These are phyloP conservation scores for Macquaria ambigua DNA, from an alignment of 2,113 vertebrate species.

Conservation along the genomic window DNA sequence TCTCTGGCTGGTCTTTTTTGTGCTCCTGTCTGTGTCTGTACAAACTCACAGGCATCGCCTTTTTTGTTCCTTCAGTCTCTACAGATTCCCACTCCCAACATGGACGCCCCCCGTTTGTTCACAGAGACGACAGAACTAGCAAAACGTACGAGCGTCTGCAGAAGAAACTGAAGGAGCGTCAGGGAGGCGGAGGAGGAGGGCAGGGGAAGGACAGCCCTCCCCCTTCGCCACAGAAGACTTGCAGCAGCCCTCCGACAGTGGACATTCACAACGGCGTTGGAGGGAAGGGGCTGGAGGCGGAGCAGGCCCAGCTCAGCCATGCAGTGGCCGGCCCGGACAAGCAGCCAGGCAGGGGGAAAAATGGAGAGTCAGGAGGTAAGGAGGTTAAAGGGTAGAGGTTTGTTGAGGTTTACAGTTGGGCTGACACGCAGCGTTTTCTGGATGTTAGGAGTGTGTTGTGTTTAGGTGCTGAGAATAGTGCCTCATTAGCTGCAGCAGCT, in stretches of 20 bases:
- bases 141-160: constrained; percentile 97
- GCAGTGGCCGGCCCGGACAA: constrained; percentile 83
- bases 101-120: constrained; percentile 89
- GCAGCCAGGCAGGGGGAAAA: constrained; percentile 83
- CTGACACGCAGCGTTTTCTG: neutral
- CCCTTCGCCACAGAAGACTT: constrained; percentile 92
- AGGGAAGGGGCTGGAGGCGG: constrained; percentile 82
- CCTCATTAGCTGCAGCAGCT: constrained; percentile 60
- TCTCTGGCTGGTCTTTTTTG: neutral
- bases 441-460: constrained; percentile 24
- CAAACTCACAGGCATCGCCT: neutral
- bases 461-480: constrained; percentile 13
- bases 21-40: neutral
- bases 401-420: neutral
- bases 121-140: constrained; percentile 93
- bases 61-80: constrained; percentile 70
- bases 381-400: constrained; percentile 74
- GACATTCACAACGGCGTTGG: constrained; percentile 90
- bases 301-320: constrained; percentile 83
- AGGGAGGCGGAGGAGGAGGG: constrained; percentile 83
- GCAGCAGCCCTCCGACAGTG: constrained; percentile 82
- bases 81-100: constrained; percentile 92
- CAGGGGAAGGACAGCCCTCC: constrained; percentile 94
- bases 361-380: constrained; percentile 81
- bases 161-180: constrained; percentile 96